These are phyloP conservation scores for Macrobrachium nipponense DNA, from an alignment of 1,140 invertebrate species.

Conservation along the genomic window DNA sequence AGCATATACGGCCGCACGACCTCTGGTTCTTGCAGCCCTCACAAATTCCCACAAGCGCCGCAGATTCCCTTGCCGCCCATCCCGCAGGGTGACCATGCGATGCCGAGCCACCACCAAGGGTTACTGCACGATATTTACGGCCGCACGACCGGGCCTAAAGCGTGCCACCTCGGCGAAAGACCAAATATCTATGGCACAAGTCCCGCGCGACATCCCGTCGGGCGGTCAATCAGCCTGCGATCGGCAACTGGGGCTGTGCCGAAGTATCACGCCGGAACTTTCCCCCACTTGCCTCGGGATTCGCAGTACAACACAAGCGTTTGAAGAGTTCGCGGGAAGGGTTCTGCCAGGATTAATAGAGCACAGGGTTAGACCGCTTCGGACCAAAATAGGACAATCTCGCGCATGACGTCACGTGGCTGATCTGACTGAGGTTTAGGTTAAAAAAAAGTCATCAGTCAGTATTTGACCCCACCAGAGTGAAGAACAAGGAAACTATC, in stretches of 20 bases:
- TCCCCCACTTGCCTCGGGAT: slow-evolving; percentile 42
- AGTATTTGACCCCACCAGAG: too few relatives aligned
- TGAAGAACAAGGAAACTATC: too few relatives aligned
- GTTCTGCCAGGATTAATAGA: too few relatives aligned
- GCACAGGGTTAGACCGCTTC: too few relatives aligned
- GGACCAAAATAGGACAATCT: too few relatives aligned
- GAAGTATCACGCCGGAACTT: slow-evolving; percentile 42
- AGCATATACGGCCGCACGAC: slow-evolving; percentile 44
- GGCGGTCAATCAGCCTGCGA: slow-evolving; percentile 56
- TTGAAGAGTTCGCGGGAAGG: not conserved
- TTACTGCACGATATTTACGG: slow-evolving; percentile 45
- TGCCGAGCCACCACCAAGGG: slow-evolving; percentile 39
- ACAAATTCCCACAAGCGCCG: slow-evolving; percentile 45
- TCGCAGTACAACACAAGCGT: slow-evolving; percentile 63
- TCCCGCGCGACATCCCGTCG: slow-evolving; percentile 39
- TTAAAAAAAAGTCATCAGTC: too few relatives aligned
- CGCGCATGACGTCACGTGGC: too few relatives aligned
- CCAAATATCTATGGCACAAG: slow-evolving; percentile 31
- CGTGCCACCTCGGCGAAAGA: slow-evolving; percentile 33
- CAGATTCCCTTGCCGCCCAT: slow-evolving; percentile 63
- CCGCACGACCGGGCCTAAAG: slow-evolving; percentile 45
- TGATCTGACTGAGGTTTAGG: too few relatives aligned
- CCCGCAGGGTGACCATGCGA: slow-evolving; percentile 48
- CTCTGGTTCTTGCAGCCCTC: slow-evolving; percentile 26
- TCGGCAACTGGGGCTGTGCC: slow-evolving; percentile 39